A percentile compares a stretch with the other conserved stretches of the same genome.
These are phyloP conservation scores for Ictalurus furcatus DNA, from an alignment of 2,113 vertebrate species.

Conservation along the genomic window DNA sequence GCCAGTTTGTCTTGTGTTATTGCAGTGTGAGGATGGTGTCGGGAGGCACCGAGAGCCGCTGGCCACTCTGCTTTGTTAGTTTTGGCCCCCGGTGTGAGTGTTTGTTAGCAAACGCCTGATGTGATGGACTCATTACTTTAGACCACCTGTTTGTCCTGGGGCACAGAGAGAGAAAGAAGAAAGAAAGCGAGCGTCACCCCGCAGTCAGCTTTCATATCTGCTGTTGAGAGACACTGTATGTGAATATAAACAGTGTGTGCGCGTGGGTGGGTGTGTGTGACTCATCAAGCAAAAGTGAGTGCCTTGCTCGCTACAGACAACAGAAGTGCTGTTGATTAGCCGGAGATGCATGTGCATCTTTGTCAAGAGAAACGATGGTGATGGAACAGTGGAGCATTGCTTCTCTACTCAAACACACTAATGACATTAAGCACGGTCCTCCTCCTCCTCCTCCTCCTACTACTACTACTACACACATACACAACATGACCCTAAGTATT, in stretches of 20 bases:
- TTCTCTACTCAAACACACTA: constrained; percentile 23
- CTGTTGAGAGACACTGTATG: constrained; percentile 36
- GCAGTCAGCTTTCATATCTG: constrained; percentile 44
- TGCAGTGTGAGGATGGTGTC: constrained; percentile 7
- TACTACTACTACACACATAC: background rate
- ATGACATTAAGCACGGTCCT: constrained; percentile 37
- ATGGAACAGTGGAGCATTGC: constrained; percentile 33
- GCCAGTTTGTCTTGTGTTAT: background rate
- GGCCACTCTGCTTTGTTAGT: constrained; percentile 35
- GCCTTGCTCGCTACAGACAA: constrained; percentile 54
- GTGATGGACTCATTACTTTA: constrained; percentile 74
- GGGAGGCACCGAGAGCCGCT: background rate
- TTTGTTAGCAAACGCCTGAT: constrained; percentile 68
- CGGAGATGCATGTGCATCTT: constrained; percentile 52
- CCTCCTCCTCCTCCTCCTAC: background rate
- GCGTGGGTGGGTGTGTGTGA: constrained; percentile 17
- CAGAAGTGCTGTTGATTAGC: constrained; percentile 51
- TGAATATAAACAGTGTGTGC: constrained; percentile 32
- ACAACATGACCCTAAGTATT: constrained; percentile 25
- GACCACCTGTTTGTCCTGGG: constrained; percentile 77
- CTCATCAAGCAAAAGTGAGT: constrained; percentile 67
- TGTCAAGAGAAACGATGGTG: constrained; percentile 44
- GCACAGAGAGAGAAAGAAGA: constrained; percentile 48
- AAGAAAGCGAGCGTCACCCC: constrained; percentile 29
- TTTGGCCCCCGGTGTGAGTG: constrained; percentile 63